These are phyloP conservation scores for Caenorhabditis sp. DNA, from an alignment of 2,888 invertebrate species.

Conservation along the genomic window DNA sequence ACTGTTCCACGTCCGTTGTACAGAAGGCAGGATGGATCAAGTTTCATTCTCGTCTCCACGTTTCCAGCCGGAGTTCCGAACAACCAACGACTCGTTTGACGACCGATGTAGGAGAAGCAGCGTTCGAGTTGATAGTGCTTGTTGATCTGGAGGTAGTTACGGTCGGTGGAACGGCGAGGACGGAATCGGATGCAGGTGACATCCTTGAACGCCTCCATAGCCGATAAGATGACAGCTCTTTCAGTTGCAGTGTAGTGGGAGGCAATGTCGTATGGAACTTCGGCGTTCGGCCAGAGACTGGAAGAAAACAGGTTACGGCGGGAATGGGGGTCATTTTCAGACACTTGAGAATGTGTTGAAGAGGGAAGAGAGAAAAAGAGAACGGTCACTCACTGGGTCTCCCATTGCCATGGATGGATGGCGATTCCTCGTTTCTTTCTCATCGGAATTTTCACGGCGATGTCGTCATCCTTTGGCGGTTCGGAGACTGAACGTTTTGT, in stretches of 20 bases:
- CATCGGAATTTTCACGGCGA: constrained; percentile 63
- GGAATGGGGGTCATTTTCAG: constrained; percentile 6
- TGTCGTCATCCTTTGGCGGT: constrained; percentile 45
- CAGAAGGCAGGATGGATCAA: constrained; percentile 68
- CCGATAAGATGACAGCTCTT: constrained; percentile 63
- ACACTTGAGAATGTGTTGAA: neutral
- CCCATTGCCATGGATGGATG: constrained; percentile 71
- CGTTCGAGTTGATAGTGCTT: constrained; percentile 71
- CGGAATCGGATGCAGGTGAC: constrained; percentile 72
- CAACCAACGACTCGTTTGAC: constrained; percentile 65
- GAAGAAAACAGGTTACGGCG: constrained; percentile 19
- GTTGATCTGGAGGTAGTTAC: constrained; percentile 70
- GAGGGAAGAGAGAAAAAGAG: constrained; percentile 1
- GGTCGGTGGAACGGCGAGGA: constrained; percentile 62
- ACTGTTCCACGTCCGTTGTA: constrained; percentile 73
- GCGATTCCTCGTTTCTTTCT: constrained; percentile 64
- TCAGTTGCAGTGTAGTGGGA: constrained; percentile 68
- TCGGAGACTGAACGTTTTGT: constrained; percentile 56
- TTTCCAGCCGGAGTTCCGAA: constrained; percentile 70
- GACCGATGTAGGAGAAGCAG: constrained; percentile 73
- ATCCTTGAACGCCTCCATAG: constrained; percentile 70
- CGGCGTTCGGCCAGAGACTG: constrained; percentile 71
- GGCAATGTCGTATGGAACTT: constrained; percentile 72
- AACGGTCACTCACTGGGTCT: constrained; percentile 59
- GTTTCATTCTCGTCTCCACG: constrained; percentile 72